These are phyloP conservation scores for Sylvicapra grimmia DNA, from an alignment of 2,113 vertebrate genomes.

Conservation along the genomic window DNA sequence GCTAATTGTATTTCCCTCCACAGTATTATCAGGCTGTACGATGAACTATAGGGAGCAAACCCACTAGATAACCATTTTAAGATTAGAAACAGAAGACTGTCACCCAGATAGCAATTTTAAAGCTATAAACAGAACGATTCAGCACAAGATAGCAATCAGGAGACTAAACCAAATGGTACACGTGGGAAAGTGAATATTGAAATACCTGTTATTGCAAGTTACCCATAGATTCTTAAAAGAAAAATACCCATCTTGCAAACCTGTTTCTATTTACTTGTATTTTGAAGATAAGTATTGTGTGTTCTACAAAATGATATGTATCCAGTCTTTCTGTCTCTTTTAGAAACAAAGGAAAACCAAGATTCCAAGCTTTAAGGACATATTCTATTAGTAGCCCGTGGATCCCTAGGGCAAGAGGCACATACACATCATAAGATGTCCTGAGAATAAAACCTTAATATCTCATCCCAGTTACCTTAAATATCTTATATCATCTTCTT, in stretches of 20 bases:
- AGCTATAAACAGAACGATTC: slow-evolving; percentile 65
- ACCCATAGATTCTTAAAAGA: slow-evolving; percentile 38
- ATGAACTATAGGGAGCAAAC: slow-evolving; percentile 47
- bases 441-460: neutral
- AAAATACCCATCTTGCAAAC: slow-evolving; percentile 25
- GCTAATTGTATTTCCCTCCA: slow-evolving; percentile 63
- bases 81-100: slow-evolving; percentile 64
- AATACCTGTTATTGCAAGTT: slow-evolving; percentile 39
- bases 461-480: neutral
- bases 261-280: neutral
- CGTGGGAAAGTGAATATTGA: slow-evolving; percentile 45
- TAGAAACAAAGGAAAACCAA: slow-evolving; percentile 4
- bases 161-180: slow-evolving; percentile 56
- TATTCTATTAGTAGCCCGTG: neutral
- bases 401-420: neutral
- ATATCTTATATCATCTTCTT: neutral
- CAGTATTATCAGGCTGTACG: slow-evolving; percentile 40
- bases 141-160: slow-evolving; percentile 53
- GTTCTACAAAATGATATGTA: neutral
- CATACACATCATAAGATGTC: neutral
- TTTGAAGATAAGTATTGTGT: neutral
- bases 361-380: neutral
- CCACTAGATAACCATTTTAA: slow-evolving; percentile 53
- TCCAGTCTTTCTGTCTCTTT: neutral
- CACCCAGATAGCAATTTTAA: slow-evolving; percentile 68